phyloP scores from a whole-genome alignment of 2,113 vertebrate species.

The Merops nubicus region DNA sequence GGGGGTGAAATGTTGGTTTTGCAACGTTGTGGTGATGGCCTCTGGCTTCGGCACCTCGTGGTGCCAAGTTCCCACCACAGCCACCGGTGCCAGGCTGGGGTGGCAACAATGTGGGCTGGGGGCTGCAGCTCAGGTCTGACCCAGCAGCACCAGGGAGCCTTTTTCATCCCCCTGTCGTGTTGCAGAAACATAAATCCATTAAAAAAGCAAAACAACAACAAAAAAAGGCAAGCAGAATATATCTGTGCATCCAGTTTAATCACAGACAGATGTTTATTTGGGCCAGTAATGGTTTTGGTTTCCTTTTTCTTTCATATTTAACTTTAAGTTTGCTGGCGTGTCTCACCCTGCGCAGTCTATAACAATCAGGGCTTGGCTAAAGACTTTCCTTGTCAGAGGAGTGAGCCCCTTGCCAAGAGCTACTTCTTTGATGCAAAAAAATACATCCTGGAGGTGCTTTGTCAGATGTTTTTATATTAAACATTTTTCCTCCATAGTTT shows the following conservation, averaged over 20 bases:
- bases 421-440: conserved; percentile 75
- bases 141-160: not conserved
- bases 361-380: conserved; percentile 39
- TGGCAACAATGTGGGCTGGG: not conserved
- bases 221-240: not conserved
- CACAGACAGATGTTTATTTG: conserved; percentile 50
- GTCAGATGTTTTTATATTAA: conserved; percentile 79
- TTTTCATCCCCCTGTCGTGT: not conserved
- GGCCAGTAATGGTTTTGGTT: conserved; percentile 35
- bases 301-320: conserved; percentile 30
- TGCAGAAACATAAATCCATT: not conserved
- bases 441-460: conserved; percentile 76
- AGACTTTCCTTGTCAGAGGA: conserved; percentile 39
- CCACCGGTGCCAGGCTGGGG: rapidly evolving
- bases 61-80: not conserved
- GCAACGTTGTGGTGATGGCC: not conserved
- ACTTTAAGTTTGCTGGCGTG: conserved; percentile 31
- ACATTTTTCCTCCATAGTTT: conserved; percentile 64
- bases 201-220: not conserved
- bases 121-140: too few species aligned
- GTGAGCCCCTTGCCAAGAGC: conserved; percentile 66
- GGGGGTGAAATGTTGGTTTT: not conserved
- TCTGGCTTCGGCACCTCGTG: not conserved
- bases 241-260: conserved; percentile 40
- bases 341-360: not conserved